Conservation (phyloP, 1,140 invertebrate genomes). For the Arctopsyche grandis region DNA sequence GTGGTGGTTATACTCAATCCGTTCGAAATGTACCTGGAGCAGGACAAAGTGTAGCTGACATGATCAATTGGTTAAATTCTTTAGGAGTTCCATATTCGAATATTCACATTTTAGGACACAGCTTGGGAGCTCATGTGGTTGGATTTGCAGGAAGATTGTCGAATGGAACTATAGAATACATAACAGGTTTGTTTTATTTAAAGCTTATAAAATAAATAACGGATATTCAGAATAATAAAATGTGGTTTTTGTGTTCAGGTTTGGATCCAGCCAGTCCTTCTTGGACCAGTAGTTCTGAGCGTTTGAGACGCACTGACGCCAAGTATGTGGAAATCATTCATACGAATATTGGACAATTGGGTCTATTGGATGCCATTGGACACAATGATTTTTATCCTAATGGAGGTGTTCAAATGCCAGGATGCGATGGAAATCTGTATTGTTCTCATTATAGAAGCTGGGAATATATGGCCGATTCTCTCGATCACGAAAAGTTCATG, state of each 20-base stretch:
- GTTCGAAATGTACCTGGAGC: slow-evolving; percentile 28
- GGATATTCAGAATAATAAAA: not conserved
- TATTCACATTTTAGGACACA: slow-evolving; percentile 33
- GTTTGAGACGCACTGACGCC: slow-evolving; percentile 65
- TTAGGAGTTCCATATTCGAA: not conserved
- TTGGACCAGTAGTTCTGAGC: slow-evolving; percentile 53
- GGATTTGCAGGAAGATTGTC: slow-evolving; percentile 10
- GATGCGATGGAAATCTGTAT: slow-evolving; percentile 63
- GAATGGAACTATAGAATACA: slow-evolving; percentile 26
- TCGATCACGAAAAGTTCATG: slow-evolving; percentile 54
- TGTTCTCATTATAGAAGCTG: slow-evolving; percentile 66
- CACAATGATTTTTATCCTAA: slow-evolving; percentile 73
- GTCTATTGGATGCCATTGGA: slow-evolving; percentile 66
- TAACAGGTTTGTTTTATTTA: slow-evolving; percentile 27
- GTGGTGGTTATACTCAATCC: slow-evolving; percentile 9
- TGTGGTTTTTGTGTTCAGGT: slow-evolving; percentile 35
- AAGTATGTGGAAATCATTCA: slow-evolving; percentile 73
- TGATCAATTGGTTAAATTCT: slow-evolving; percentile 17
- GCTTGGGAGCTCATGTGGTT: slow-evolving; percentile 32
- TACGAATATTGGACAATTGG: slow-evolving; percentile 68
- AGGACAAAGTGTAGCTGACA: not conserved
- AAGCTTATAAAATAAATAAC: not conserved
- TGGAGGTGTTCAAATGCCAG: slow-evolving; percentile 68
- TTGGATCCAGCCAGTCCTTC: slow-evolving; percentile 65
- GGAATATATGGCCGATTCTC: slow-evolving; percentile 64